Evolutionary conservation across 1,140 invertebrate species (phyloP), one percentile per base, ranked within the genome.

Genomic region (Sycophila sp.): DNA sequence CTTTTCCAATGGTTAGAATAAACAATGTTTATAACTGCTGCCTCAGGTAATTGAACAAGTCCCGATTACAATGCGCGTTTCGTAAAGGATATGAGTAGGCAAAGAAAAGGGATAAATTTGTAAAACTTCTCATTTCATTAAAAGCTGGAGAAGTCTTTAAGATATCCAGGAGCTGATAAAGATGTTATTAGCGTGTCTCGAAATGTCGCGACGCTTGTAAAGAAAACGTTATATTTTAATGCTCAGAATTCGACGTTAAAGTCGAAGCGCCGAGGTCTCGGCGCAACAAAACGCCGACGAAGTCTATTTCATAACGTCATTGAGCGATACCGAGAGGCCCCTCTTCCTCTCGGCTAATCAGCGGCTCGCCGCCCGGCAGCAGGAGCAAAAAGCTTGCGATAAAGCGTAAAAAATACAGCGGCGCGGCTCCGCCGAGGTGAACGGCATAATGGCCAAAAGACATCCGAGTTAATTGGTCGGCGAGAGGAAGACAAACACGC

Each of bases 401-500:
- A 69, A 69, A 24, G 17, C 4, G 42, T n/a, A 40, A 36, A 38
- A 68, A 56, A 56, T 56, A 56, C 24, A 42, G 22, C 42, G n/a
- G n/a, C 10, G 32, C 34, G 2, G 17, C 17, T 5, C 17, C 24
- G 49, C 19, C 15, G 10, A 2, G 42, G 63, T 30, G 34, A 56
- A n/a, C 24, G 24, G 36, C 49, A 64, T 59, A 64, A 71, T 71
- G 53, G 30, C 15, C 38, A 17, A 65, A 69, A 47, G 47, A 71
- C 53, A 49, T 38, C 11, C 28, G 36, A 64, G 60, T 71, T 71
- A 71, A 71, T 71, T 71, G 69, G 69, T 58, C 17, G 13, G 36
- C 36, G 11, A 42, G 10, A 51, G 26, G 26, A 63, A 63, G 38
- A 63, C 45, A 69, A 51, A 63, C 47, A 36, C 34, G 17, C n/a